These are phyloP conservation scores for Steatocranus sp. DNA, from an alignment of 2,797 vertebrate genomes.

Conservation along the genomic window DNA sequence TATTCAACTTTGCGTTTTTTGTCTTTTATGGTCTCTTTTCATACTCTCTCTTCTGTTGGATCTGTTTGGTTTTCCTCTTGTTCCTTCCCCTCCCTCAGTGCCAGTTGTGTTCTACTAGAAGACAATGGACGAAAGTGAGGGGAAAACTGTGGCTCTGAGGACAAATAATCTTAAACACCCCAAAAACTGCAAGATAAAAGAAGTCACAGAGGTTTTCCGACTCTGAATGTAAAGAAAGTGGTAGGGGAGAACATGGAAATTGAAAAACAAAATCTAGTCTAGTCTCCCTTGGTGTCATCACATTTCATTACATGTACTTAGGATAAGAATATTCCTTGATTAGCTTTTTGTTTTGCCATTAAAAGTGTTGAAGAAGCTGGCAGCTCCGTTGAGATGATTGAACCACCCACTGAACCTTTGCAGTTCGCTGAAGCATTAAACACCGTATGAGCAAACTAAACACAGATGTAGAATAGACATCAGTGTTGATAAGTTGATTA, in stretches of 20 bases:
- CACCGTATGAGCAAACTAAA: neutral
- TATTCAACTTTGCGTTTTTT: neutral
- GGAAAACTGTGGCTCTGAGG: neutral
- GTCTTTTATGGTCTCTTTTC: neutral
- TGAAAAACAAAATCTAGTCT: neutral
- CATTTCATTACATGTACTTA: neutral
- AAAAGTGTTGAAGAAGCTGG: neutral
- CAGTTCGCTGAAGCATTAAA: neutral
- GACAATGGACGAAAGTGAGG: neutral
- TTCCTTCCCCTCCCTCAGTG: neutral
- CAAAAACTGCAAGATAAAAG: neutral
- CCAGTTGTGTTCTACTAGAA: neutral
- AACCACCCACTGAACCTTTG: neutral
- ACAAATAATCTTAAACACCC: neutral
- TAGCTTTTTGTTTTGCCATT: neutral
- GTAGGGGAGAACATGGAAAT: neutral
- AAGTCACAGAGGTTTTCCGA: neutral
- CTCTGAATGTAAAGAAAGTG: neutral
- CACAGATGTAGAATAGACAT: neutral
- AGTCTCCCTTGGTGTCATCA: neutral
- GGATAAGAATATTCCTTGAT: neutral
- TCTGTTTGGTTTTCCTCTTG: neutral
- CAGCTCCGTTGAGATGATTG: conserved; percentile 6
- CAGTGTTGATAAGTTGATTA: neutral
- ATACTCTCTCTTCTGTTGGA: neutral